Base-by-base conservation (phyloP, 2,888 invertebrate species). In the Melinaea menophilus region DNA sequence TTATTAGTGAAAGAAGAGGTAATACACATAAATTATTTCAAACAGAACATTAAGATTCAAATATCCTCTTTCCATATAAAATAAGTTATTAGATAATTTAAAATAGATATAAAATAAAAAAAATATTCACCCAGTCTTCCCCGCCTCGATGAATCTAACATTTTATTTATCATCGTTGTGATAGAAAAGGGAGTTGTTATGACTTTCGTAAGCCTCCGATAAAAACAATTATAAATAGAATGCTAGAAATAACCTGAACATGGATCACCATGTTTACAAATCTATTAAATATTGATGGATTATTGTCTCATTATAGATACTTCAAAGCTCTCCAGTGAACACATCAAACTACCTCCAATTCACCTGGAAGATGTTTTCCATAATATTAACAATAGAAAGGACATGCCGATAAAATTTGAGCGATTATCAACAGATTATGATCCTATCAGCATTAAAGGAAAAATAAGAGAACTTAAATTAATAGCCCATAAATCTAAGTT, bases 381-480 rank as follows among this genome's bases (percentile, higher is more conserved):
- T 45, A 68, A 72, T 33, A 65, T 60, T 33, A 71, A 68, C 35
- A 58, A 59, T 54, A 59, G 63, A 13, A 62, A 59, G 35, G 41
- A 63, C 47, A n/a, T 31, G 22, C 33, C n/a, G 33, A 35, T 22
- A 5, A 59, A 48, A 22, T 46, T 31, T 11, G 48, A 63, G 9
- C 34, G 58, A 51, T 31, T 7, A 9, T 55, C 55, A 48, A 61
- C 55, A 3, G 56, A 47, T 34, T 55, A 56, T 1, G 78, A 79
- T 2, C 68, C 80, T 5, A 89, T 89, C 54, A 80, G 76, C 58
- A 88, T 89, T 7, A 81, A 78, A 12, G 79, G 81, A 2, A 85
- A 80, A 72, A 89, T 89, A 31, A 79, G 74, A 55, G 86, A 88
- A 63, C 72, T 89, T 11, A 89, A 88, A 69, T 74, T 79, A 67